Conservation (phyloP, 2,888 invertebrate genomes). For the Teinopalpus imperialis region DNA sequence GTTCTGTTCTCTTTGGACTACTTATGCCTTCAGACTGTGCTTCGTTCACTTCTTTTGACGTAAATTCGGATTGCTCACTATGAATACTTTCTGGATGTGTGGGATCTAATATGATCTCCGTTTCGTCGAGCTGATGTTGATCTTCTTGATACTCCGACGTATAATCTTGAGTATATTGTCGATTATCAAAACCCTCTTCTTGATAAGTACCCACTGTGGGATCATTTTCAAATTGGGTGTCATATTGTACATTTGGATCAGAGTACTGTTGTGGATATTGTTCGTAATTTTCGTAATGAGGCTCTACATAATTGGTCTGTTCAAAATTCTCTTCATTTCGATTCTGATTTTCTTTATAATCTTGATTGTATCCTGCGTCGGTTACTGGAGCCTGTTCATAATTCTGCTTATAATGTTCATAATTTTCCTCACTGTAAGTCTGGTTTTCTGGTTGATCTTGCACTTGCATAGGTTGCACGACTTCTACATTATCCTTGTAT, state of each 20-base stretch:
- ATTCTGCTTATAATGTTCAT: conserved; percentile 45
- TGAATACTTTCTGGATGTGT: conserved; percentile 26
- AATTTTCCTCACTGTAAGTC: conserved; percentile 39
- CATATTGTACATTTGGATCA: conserved; percentile 56
- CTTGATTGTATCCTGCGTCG: conserved; percentile 41
- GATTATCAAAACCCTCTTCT: conserved; percentile 50
- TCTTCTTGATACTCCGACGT: conserved; percentile 38
- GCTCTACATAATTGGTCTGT: conserved; percentile 51
- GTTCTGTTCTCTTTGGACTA: conserved; percentile 47
- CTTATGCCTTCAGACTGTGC: conserved; percentile 37
- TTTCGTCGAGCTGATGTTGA: conserved; percentile 17
- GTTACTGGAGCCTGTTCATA: conserved; percentile 43
- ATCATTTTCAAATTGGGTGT: conserved; percentile 54
- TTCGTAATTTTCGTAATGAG: conserved; percentile 58
- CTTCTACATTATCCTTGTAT: conserved; percentile 14
- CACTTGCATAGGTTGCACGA: background rate
- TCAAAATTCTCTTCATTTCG: conserved; percentile 45
- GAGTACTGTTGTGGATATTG: conserved; percentile 53
- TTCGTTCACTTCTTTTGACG: conserved; percentile 25
- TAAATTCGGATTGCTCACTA: conserved; percentile 26
- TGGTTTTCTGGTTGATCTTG: conserved; percentile 1
- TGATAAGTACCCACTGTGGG: conserved; percentile 52
- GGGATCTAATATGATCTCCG: background rate
- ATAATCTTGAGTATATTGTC: conserved; percentile 48
- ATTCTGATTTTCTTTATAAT: conserved; percentile 39